Evolutionary conservation across 2,113 vertebrate species (phyloP).

Genomic region (Colinus virginianus): DNA sequence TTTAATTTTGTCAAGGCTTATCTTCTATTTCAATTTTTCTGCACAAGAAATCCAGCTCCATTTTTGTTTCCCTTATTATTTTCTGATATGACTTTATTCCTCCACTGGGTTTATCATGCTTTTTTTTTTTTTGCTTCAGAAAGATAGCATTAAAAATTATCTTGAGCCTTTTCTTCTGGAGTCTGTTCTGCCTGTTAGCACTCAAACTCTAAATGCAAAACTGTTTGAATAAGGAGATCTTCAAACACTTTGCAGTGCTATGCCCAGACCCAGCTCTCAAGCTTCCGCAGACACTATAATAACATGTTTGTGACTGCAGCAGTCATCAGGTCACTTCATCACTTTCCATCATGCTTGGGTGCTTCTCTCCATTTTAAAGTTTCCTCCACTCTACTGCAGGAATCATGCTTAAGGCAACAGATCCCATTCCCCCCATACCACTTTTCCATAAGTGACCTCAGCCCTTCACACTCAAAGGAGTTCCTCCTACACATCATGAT

Average conservation of each 20-base stretch:
- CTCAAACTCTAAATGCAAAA: background rate
- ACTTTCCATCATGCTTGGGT: background rate
- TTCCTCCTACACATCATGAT: background rate
- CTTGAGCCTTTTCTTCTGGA: background rate
- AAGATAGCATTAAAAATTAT: background rate
- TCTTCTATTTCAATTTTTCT: background rate
- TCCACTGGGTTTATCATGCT: background rate
- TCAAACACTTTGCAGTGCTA: background rate
- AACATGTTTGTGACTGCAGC: background rate
- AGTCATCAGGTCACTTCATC: background rate
- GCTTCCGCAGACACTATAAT: background rate
- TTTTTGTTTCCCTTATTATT: background rate
- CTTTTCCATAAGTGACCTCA: background rate
- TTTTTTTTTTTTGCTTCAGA: background rate
- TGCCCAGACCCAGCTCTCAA: background rate
- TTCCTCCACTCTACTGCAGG: background rate
- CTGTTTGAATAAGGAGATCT: background rate
- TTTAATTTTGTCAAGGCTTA: background rate
- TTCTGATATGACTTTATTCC: background rate
- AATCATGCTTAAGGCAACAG: background rate
- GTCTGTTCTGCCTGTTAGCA: background rate
- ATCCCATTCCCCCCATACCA: fast-evolving
- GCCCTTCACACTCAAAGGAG: background rate
- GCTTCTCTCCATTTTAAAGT: background rate
- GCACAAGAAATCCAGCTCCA: background rate